Evolutionary conservation across 2,888 invertebrate species (phyloP).

Genomic region (Ophion obscuratus): DNA sequence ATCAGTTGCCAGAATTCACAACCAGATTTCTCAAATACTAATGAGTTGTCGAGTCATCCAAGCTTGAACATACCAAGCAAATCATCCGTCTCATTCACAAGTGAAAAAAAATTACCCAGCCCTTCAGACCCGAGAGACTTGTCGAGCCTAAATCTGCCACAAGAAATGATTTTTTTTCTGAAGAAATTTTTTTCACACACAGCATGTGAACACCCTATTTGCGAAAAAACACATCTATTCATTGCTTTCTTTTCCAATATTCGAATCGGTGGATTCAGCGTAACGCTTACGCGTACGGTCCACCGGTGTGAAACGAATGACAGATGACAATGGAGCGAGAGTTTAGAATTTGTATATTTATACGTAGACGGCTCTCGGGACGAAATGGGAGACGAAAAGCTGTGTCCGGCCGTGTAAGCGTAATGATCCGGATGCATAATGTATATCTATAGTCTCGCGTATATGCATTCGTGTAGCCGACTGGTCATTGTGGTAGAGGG

Average conservation of each 20-base stretch:
- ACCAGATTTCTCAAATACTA: too few relatives aligned
- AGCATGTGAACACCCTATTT: too few relatives aligned
- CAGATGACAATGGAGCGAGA: constrained; percentile 16
- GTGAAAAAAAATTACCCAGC: too few relatives aligned
- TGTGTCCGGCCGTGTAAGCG: constrained; percentile 48
- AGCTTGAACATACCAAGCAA: too few relatives aligned
- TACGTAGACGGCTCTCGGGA: constrained; percentile 18
- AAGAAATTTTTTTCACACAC: background rate
- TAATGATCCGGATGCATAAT: constrained; percentile 59
- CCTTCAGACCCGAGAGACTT: too few relatives aligned
- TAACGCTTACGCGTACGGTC: background rate
- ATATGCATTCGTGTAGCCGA: background rate
- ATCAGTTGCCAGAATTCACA: too few relatives aligned
- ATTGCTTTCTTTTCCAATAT: background rate
- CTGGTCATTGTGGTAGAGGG: constrained; percentile 32
- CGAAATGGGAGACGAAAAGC: constrained; percentile 60
- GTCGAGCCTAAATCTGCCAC: too few relatives aligned
- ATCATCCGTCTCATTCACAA: too few relatives aligned
- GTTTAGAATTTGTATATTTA: constrained; percentile 2
- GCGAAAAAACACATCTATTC: background rate
- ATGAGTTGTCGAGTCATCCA: too few relatives aligned
- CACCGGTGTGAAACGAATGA: constrained; percentile 12
- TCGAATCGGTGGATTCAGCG: background rate
- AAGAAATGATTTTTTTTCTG: background rate
- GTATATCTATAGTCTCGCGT: constrained; percentile 28